These are phyloP conservation scores for Drosophila littoralis DNA, from an alignment of 1,140 invertebrate species.

Conservation along the genomic window DNA sequence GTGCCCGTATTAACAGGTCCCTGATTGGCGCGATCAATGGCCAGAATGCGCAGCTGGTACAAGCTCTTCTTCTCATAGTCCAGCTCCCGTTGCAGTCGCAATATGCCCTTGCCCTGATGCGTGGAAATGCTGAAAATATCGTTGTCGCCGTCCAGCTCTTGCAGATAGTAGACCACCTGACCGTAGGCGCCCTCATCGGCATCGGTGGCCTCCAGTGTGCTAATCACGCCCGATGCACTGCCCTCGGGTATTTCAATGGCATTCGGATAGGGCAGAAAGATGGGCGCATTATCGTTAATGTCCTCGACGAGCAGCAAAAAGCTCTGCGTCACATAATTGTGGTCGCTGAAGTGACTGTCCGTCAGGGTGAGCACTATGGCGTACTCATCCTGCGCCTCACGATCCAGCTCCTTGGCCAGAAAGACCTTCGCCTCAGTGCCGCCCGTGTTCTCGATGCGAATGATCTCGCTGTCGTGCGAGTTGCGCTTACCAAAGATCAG, in stretches of 20 bases:
- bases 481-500: conserved; percentile 93
- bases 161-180: conserved; percentile 90
- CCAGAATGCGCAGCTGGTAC: conserved; percentile 93
- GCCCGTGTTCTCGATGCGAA: conserved; percentile 92
- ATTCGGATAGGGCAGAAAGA: conserved; percentile 93
- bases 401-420: conserved; percentile 94
- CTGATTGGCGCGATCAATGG: conserved; percentile 93
- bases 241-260: conserved; percentile 93
- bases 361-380: conserved; percentile 94
- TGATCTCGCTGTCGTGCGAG: conserved; percentile 91
- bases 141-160: conserved; percentile 92
- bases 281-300: conserved; percentile 95
- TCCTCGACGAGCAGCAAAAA: conserved; percentile 95
- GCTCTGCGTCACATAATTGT: conserved; percentile 95
- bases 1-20: conserved; percentile 91
- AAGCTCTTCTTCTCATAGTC: conserved; percentile 95
- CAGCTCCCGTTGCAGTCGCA: conserved; percentile 90
- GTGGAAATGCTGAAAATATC: conserved; percentile 92
- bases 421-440: conserved; percentile 93
- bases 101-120: conserved; percentile 93
- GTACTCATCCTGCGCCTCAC: conserved; percentile 95
- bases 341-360: conserved; percentile 93
- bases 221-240: conserved; percentile 89
- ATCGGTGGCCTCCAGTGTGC: conserved; percentile 94
- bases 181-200: conserved; percentile 96